Conservation (phyloP, 2,113 vertebrate species). For the Sula dactylatra region DNA sequence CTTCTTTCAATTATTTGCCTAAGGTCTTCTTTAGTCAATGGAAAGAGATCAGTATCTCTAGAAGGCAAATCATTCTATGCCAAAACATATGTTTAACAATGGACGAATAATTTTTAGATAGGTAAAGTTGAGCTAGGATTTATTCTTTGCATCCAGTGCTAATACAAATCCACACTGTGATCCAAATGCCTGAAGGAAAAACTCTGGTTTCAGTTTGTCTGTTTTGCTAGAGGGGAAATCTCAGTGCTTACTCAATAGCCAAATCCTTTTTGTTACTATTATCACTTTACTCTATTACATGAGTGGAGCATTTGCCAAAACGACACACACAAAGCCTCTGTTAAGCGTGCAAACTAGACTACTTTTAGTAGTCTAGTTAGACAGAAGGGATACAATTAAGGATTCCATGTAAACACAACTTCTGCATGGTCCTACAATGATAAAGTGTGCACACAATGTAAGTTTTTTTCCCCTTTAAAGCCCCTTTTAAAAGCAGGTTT, state of each 20-base stretch:
- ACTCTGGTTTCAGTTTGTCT: not conserved
- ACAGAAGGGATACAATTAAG: not conserved
- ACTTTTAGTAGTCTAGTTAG: not conserved
- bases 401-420: not conserved
- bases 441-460: not conserved
- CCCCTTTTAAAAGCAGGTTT: not conserved
- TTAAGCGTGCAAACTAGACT: not conserved
- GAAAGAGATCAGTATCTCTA: not conserved
- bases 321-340: not conserved
- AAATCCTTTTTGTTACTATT: not conserved
- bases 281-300: not conserved
- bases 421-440: not conserved
- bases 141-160: not conserved
- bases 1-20: not conserved
- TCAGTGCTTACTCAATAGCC: not conserved
- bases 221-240: not conserved
- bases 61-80: not conserved
- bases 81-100: not conserved
- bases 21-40: not conserved
- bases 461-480: not conserved
- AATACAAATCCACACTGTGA: not conserved
- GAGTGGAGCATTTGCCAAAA: not conserved
- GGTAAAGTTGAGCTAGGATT: not conserved
- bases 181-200: not conserved
- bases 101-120: not conserved